phyloP scores from a whole-genome alignment of 2,888 invertebrate species.

The Anthoptus insignis region DNA sequence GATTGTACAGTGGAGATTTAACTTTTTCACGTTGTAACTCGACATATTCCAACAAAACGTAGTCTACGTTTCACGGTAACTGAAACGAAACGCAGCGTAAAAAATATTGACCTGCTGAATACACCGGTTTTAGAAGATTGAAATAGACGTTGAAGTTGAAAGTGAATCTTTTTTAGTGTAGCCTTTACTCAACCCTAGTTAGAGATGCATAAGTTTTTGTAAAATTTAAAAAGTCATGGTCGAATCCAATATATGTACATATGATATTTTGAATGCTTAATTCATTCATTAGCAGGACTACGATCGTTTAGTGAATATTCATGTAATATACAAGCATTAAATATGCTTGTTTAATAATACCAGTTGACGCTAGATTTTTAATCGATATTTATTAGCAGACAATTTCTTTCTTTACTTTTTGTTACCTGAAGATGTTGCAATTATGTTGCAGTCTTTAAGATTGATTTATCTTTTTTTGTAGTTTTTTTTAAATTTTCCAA shows the following conservation, averaged over 20 bases:
- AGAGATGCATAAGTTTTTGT: slow-evolving; percentile 12
- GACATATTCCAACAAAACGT: slow-evolving; percentile 3
- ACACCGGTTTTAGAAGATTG: slow-evolving; percentile 12
- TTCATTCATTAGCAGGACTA: slow-evolving; percentile 1
- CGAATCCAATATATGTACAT: slow-evolving; percentile 3
- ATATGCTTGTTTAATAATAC: no score
- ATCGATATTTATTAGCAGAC: no score
- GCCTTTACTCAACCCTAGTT: slow-evolving; percentile 15
- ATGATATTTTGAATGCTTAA: slow-evolving; percentile 27
- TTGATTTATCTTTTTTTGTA: no score
- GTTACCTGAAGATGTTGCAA: no score
- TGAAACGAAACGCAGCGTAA: slow-evolving; percentile 6
- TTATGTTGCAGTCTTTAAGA: no score
- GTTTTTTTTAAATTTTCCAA: no score
- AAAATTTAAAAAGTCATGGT: slow-evolving; percentile 29
- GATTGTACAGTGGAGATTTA: neutral
- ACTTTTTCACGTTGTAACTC: neutral
- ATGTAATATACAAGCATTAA: slow-evolving; percentile 13
- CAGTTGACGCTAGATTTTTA: no score
- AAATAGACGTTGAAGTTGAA: slow-evolving; percentile 19
- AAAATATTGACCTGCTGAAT: slow-evolving; percentile 21
- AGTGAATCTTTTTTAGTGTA: slow-evolving; percentile 18
- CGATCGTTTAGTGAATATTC: neutral
- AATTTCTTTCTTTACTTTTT: no score
- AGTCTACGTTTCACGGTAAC: neutral